Base-by-base conservation (phyloP, 53 echinoderm and acorn worm species). In the Henricia sp. region DNA sequence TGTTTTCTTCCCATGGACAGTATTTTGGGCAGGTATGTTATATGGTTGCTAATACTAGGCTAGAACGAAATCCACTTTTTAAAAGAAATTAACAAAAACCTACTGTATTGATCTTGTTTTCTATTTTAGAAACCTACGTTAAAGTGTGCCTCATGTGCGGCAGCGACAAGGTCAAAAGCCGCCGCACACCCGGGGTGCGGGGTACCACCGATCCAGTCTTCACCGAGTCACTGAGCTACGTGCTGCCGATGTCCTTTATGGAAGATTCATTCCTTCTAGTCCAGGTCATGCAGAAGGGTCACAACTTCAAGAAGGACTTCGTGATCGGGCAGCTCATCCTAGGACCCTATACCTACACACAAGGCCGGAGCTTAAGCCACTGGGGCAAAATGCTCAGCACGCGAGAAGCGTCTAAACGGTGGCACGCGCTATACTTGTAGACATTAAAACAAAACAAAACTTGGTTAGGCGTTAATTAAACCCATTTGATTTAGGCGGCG, bases 301-400 rank as follows among this genome's bases (percentile, higher is more conserved):
- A 94, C 70, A 80, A 80, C 80, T 83, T 99, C 9, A 92, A 95
- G 71, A 88, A 91, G 57, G 97, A 97, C 62, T 58, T 82, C 35
- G 82, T 92, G 5, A 77, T 97, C 2, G 99, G 99, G 24, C 91
- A 95, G 55, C 68, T 95, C 21, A 93, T 99, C 39, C 90, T 99
- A 0, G 99, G 99, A 6, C 99, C 99, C 2, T 99, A 95, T 70
- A 85, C 92, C 51, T 91, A 95, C 55, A 94, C 94, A 23, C 90
- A 95, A 67, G 91, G 92, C 52, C 92, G 90, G 26, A 95, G 88
- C 66, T 73, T 95, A 37, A 95, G 94, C 46, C 99, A 99, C 16
- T 99, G 95, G 88, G 99, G 99, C 21, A 92, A 92, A 65, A 99
- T 99, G 99, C 36, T 99, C 13, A 87, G 89, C 3, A 88, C 92